Evolutionary conservation across 2,888 invertebrate species (phyloP), one percentile per base, ranked within the genome.

Genomic region (Xiphydria camelus): DNA sequence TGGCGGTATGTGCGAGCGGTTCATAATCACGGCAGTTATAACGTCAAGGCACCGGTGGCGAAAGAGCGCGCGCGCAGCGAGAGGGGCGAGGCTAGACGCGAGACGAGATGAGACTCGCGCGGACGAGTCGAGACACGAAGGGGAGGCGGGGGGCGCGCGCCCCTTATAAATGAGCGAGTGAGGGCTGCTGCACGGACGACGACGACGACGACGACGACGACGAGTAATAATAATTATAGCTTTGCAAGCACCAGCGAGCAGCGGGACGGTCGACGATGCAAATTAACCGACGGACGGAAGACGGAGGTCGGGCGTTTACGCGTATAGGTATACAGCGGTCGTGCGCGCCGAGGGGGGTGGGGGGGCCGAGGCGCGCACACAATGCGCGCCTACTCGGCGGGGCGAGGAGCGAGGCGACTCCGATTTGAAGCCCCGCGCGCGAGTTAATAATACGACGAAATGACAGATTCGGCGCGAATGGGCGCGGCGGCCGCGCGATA

Each of bases 181-280:
- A n/a, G n/a, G n/a, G n/a, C n/a, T n/a, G n/a, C 53, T 46, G 57
- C 61, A 54, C 68, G 71, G 72, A 72, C 71, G 71, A n/a, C n/a
- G 59, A n/a, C n/a, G n/a, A n/a, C n/a, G n/a, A n/a, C 53, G 45
- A 57, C 61, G 54, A 67, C 71, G 72, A 72, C 71, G 71, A 68
- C 73, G 64, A 63, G 66, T 68, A 66, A 70, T 72, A 73, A 73
- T 73, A 72, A 73, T 73, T 73, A 71, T 68, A 68, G 69, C 70
- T 69, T 70, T 72, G 68, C 66, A 57, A 60, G 53, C 53, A 53
- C 55, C 57, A 39, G 42, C 54, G 56, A 47, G 50, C 51, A 49
- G 48, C 47, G 51, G 49, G 52, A 52, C 52, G 62, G 57, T 56
- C 64, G 52, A 51, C 57, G 53, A 60, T 66, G 64, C 62, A 58